Evolutionary conservation across 2,797 vertebrate species (phyloP), one percentile per base, ranked within the genome.

Genomic region (Cheirogaleus major): DNA sequence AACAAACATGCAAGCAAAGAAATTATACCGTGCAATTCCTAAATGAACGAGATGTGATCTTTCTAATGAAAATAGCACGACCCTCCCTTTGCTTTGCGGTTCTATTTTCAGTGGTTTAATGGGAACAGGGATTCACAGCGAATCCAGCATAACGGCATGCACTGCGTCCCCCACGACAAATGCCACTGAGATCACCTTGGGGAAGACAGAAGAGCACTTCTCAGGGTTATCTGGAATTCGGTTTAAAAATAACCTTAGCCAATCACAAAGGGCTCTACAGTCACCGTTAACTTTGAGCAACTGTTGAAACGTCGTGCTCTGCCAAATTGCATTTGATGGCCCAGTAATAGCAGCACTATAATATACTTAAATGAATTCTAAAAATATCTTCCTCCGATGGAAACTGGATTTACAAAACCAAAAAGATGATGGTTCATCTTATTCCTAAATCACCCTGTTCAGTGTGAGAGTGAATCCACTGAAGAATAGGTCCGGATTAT

Each of bases 171-270:
- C 17, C 2, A 67, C 32, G 80, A 87, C 69, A 92, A 92, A 93
- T 38, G 80, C 87, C 61, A 35, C 93, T 27, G 63, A 73, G 48
- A 69, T 94, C 67, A 63, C 82, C 57, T 13, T 0, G 52, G 57
- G 41, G 17, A 93, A 52, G 50, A 92, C 41, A 89, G 70, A 95
- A 14, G 41, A 79, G 91, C 76, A 93, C 95, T 98, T 97, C 93
- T 91, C 92, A 81, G 50, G 84, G 97, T 98, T 98, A 98, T 98
- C 98, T 83, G 1, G 95, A 98, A 97, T 98, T 96, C 45, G 75
- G 97, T 97, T 98, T 98, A 98, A 98, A 98, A 99, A 98, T 98
- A 98, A 96, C 95, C 70, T 87, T 84, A 80, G 92, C 93, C 85
- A 81, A 95, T 96, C 97, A 92, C 95, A 97, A 96, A 97, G 48